Conservation (phyloP, 2,888 invertebrate genomes). For the Chrysomela aeneicollis region DNA sequence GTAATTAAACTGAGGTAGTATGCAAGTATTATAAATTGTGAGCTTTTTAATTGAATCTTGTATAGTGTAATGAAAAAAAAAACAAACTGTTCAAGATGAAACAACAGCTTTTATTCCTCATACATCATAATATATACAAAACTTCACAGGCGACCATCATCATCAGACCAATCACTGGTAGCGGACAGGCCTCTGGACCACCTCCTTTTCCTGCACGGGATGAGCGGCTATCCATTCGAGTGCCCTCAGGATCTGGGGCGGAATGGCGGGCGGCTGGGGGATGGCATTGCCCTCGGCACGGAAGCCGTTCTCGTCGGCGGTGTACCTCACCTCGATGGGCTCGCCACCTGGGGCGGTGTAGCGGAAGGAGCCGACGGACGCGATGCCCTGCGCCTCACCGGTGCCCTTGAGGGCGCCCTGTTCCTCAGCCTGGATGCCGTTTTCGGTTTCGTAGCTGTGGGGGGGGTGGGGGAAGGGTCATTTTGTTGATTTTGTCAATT, state of each 20-base stretch:
- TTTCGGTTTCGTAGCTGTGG: slow-evolving; percentile 67
- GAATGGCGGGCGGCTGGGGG: slow-evolving; percentile 49
- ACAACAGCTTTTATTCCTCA: not conserved
- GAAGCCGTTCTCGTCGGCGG: slow-evolving; percentile 53
- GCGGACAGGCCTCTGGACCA: not conserved
- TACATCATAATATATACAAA: slow-evolving; percentile 1
- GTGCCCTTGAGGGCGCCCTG: slow-evolving; percentile 62
- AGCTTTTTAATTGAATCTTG: too few relatives aligned
- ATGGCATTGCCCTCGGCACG: slow-evolving; percentile 48
- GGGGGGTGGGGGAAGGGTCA: too few relatives aligned
- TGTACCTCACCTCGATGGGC: slow-evolving; percentile 43
- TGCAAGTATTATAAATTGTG: too few relatives aligned
- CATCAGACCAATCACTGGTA: not conserved
- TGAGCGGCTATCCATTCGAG: slow-evolving; percentile 66
- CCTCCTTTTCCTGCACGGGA: slow-evolving; percentile 25
- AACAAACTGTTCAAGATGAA: not conserved
- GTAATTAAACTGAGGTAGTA: too few relatives aligned
- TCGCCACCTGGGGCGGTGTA: slow-evolving; percentile 50
- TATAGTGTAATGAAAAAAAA: too few relatives aligned
- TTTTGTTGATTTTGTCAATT: too few relatives aligned
- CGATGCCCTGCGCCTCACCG: slow-evolving; percentile 54
- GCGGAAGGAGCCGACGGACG: slow-evolving; percentile 62
- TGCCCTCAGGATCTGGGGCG: slow-evolving; percentile 65
- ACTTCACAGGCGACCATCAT: not conserved
- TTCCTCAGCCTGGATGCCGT: slow-evolving; percentile 68